Evolutionary conservation across 2,113 vertebrate species (phyloP), one percentile per base, ranked within the genome.

Genomic region (Xiphophorus maculatus): DNA sequence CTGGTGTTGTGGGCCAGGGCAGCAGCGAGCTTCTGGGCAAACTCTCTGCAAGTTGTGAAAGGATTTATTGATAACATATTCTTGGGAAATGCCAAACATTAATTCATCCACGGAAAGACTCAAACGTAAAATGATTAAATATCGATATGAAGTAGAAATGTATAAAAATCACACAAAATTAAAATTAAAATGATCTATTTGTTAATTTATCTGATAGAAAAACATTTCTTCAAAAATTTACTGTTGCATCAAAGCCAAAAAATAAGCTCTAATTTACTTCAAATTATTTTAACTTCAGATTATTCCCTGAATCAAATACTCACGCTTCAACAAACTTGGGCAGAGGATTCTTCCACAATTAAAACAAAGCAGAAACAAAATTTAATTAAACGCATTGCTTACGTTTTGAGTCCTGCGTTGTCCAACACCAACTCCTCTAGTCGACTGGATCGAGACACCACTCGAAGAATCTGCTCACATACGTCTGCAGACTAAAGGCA

Each of bases 331-430:
- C 9, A 58, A n/a, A n/a, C 25, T 25, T 2, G 10, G 51, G 19
- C 51, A 58, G 25, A 58, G 51, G 22, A 1, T n/a, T 9, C 51
- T 48, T 58, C 22, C 25, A n/a, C 25, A 9, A n/a, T n/a, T n/a
- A 9, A 58, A 25, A 9, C 25, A 25, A n/a, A 58, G 25, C 51
- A 58, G 51, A 58, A 58, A 58, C 25, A 58, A n/a, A 25, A 58
- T 58, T 6, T n/a, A 48, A 54, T 54, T 19, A n/a, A 58, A n/a
- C 8, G 51, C 33, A 22, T 22, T 1, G 63, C 96, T 96, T 93
- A 99, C 97, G 92, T 96, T 95, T 97, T 95, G 79, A 99, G 96
- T 83, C 97, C 98, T 13, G 97, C 97, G 32, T 97, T 98, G 92
- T 98, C 98, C 92, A 99, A 86, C 66, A 99, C 95, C 90, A 99